Conservation (phyloP, 1,140 invertebrate genomes). For the Drosophila pachea region DNA sequence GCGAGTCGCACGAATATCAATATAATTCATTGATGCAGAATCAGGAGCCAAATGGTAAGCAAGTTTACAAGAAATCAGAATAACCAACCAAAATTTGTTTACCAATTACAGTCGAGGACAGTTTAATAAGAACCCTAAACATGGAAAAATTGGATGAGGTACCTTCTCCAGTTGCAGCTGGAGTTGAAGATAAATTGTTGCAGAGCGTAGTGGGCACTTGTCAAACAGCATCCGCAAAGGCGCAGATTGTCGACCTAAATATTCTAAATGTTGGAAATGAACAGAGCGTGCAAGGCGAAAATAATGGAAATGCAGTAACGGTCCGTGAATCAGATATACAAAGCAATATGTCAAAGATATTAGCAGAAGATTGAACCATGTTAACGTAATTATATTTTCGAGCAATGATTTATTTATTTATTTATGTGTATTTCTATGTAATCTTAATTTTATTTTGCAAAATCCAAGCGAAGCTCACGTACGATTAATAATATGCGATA, state of each 20-base stretch:
- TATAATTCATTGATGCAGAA: not conserved
- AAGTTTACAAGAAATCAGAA: not conserved
- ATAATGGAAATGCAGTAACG: constrained; percentile 2
- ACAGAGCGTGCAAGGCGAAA: not conserved
- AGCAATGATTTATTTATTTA: constrained; percentile 20
- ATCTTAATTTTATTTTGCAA: constrained; percentile 4
- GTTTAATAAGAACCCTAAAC: constrained; percentile 3
- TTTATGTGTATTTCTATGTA: constrained; percentile 4
- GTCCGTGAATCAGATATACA: not conserved
- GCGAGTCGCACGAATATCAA: not conserved
- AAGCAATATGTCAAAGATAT: constrained; percentile 5
- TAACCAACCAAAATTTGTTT: not conserved
- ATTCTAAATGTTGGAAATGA: not conserved
- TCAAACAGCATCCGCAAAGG: not conserved
- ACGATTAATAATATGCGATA: not conserved
- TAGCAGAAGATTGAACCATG: not conserved
- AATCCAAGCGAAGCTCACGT: constrained; percentile 5
- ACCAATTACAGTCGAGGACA: not conserved
- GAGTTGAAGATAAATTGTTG: not conserved
- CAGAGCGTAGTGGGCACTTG: not conserved
- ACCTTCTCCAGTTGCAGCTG: not conserved
- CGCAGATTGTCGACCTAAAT: not conserved
- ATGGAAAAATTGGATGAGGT: not conserved
- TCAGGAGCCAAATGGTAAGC: not conserved
- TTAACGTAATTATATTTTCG: not conserved